phyloP scores from a whole-genome alignment of 2,888 invertebrate species.

The Chrysodeixis includens region DNA sequence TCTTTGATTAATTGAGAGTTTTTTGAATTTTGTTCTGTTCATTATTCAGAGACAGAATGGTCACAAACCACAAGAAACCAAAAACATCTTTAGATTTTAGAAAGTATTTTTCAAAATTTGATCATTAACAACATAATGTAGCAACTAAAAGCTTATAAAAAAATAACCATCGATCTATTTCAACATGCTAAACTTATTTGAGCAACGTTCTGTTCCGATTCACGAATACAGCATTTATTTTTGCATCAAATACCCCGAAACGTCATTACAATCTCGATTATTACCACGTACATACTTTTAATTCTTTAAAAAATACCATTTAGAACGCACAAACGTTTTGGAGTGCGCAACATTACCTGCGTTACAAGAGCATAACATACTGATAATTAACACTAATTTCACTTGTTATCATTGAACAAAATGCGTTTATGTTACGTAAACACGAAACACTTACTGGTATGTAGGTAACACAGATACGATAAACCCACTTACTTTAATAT shows the following conservation, averaged over 20 bases:
- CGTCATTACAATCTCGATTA: not conserved
- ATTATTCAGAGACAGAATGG: too few species aligned
- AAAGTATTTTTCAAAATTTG: too few species aligned
- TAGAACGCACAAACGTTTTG: constrained; percentile 10
- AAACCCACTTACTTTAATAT: not conserved
- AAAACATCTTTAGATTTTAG: too few species aligned
- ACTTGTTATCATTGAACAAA: constrained; percentile 57
- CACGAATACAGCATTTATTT: too few species aligned
- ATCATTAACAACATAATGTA: too few species aligned
- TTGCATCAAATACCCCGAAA: constrained; percentile 2
- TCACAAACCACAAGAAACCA: too few species aligned
- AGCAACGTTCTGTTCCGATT: not conserved
- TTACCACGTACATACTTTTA: not conserved
- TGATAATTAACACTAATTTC: constrained; percentile 62
- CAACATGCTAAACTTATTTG: not conserved
- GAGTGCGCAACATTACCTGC: constrained; percentile 20
- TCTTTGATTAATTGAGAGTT: too few species aligned
- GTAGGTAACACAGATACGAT: not conserved
- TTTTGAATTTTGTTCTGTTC: too few species aligned
- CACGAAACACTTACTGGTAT: constrained; percentile 8
- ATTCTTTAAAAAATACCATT: not conserved
- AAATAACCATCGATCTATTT: too few species aligned
- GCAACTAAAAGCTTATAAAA: not conserved
- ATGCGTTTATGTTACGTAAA: constrained; percentile 38
- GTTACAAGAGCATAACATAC: constrained; percentile 42